These are phyloP conservation scores for Anas flavirostris DNA, from an alignment of 2,797 vertebrate genomes.

Conservation along the genomic window DNA sequence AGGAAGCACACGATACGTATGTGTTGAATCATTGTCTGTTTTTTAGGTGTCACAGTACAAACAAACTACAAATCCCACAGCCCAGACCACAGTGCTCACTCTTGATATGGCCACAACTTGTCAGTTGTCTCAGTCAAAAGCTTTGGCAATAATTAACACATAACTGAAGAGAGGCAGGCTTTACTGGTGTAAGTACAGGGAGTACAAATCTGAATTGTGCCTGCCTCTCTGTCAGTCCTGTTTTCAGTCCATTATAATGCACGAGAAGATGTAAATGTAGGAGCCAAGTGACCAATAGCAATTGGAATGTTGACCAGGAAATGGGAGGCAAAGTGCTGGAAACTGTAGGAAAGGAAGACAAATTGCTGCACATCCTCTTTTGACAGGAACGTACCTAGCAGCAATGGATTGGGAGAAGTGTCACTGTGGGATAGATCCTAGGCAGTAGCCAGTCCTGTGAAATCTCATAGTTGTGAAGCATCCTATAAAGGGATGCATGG, in stretches of 20 bases:
- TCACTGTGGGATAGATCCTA: neutral
- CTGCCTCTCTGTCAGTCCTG: neutral
- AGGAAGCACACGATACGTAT: neutral
- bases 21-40: neutral
- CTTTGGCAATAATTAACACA: neutral
- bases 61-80: neutral
- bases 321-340: neutral
- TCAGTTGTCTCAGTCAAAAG: neutral
- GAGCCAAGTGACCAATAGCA: neutral
- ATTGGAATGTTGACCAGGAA: neutral
- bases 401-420: accelerated
- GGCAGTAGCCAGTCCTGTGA: neutral
- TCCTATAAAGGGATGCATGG: accelerated
- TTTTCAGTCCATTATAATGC: neutral
- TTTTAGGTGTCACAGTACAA: neutral
- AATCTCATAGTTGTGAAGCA: accelerated
- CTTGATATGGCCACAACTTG: neutral
- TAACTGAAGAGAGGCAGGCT: neutral
- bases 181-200: neutral
- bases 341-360: neutral
- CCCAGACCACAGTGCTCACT: neutral
- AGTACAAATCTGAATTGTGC: neutral
- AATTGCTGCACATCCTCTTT: neutral
- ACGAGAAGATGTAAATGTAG: neutral
- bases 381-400: neutral